Evolutionary conservation across 2,888 invertebrate genomes (phyloP).

Genomic region (Palloptera scutellata): DNA sequence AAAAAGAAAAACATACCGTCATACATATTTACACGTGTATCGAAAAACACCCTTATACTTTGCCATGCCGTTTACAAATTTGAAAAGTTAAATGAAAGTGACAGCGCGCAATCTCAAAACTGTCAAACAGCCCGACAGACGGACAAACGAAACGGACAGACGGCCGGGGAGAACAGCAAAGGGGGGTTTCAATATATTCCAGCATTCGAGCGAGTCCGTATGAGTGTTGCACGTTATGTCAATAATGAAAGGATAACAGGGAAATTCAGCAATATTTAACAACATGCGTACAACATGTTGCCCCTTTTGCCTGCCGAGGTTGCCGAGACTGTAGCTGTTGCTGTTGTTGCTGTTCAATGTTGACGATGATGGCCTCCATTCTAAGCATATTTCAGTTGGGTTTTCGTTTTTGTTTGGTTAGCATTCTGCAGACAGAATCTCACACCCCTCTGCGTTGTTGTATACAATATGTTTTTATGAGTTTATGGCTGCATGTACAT

Average conservation of each 20-base stretch:
- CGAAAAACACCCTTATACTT: not conserved
- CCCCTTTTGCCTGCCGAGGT: not conserved
- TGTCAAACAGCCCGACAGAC: not conserved
- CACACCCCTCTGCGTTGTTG: not conserved
- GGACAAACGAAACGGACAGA: not conserved
- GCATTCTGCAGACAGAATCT: not conserved
- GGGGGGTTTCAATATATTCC: not conserved
- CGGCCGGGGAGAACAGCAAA: not conserved
- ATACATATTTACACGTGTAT: no score
- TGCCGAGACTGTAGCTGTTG: conserved; percentile 15
- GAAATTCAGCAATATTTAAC: conserved; percentile 8
- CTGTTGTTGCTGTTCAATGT: not conserved
- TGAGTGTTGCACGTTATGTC: conserved; percentile 1
- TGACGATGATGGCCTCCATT: conserved; percentile 3
- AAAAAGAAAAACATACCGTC: not conserved
- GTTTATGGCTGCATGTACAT: not conserved
- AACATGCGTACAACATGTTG: conserved; percentile 3
- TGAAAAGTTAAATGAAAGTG: conserved; percentile 34
- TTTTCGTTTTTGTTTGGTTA: conserved; percentile 13
- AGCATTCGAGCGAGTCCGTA: not conserved
- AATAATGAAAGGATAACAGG: conserved; percentile 2
- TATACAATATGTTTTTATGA: no score
- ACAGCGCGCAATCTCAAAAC: conserved; percentile 34
- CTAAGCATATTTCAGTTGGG: conserved; percentile 2
- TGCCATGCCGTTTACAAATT: conserved; percentile 2